A percentile compares a stretch with the other conserved stretches of the same genome.
Conservation (phyloP, 2,888 invertebrate genomes). For the Nebria salina region DNA sequence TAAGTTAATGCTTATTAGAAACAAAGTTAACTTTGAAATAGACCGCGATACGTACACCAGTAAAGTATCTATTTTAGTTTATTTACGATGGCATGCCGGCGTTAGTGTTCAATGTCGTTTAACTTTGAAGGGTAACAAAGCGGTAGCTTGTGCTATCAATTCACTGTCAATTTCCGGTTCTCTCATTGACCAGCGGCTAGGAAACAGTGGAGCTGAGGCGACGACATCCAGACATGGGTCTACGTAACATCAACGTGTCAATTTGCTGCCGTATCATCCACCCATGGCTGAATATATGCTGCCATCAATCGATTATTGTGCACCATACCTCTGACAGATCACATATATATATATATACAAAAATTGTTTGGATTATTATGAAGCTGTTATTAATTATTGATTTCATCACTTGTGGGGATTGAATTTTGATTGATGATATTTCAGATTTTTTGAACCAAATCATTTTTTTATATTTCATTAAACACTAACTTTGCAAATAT, state of each 20-base stretch:
- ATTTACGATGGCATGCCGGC: not conserved
- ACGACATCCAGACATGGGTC: not conserved
- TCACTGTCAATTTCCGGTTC: slow-evolving; percentile 24
- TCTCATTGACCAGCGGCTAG: slow-evolving; percentile 5
- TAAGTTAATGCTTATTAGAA: not conserved
- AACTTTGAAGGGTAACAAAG: slow-evolving; percentile 1
- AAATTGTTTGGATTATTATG: not conserved
- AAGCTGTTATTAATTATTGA: not conserved
- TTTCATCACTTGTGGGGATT: not conserved
- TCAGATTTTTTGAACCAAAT: not conserved
- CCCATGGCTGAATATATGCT: not conserved
- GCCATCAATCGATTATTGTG: not conserved
- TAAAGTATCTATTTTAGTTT: not conserved
- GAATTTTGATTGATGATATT: not conserved
- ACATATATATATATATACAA: not conserved
- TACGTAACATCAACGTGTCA: not conserved
- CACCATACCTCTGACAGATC: not conserved
- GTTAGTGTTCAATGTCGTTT: not conserved
- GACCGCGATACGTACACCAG: not conserved
- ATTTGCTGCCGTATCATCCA: slow-evolving; percentile 1
- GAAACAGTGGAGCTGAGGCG: not conserved
- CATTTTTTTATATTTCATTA: too few species aligned
- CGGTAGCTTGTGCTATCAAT: slow-evolving; percentile 15
- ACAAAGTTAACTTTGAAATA: not conserved
- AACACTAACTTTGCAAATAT: too few species aligned